A percentile compares a stretch with the other conserved stretches of the same genome.
Evolutionary conservation across 2,888 invertebrate genomes (phyloP).

Genomic region (Pocota personata): DNA sequence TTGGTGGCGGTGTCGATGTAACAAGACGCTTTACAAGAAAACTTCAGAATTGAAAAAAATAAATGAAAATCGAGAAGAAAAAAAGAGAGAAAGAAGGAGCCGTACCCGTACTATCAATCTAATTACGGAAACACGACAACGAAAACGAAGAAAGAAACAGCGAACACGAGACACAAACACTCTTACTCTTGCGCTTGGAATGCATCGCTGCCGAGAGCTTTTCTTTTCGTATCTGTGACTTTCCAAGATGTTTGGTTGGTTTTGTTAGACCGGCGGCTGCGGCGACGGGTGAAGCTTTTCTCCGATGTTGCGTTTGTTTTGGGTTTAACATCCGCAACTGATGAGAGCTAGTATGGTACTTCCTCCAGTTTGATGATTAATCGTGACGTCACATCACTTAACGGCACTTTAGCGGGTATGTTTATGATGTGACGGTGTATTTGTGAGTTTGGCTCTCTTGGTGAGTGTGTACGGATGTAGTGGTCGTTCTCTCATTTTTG

Average conservation of each 20-base stretch:
- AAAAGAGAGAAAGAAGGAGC: conserved; percentile 34
- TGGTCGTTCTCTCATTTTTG: conserved; percentile 28
- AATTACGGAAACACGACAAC: conserved; percentile 66
- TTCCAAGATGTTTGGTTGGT: conserved; percentile 2
- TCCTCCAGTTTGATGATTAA: conserved; percentile 69
- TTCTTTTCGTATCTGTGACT: not conserved
- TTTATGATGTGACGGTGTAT: not conserved
- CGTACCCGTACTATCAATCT: conserved; percentile 56
- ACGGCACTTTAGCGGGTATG: conserved; percentile 51
- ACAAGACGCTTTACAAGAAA: conserved; percentile 71
- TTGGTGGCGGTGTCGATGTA: conserved; percentile 55
- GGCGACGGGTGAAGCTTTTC: conserved; percentile 43
- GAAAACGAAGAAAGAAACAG: conserved; percentile 9
- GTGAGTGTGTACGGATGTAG: not conserved
- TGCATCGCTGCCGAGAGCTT: conserved; percentile 31
- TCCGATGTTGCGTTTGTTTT: conserved; percentile 49
- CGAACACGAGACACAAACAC: conserved; percentile 46
- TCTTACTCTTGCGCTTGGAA: conserved; percentile 73
- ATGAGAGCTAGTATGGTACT: conserved; percentile 61
- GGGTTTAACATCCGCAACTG: conserved; percentile 68
- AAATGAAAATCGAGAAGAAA: not conserved
- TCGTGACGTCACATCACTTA: conserved; percentile 64
- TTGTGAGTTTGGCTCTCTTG: conserved; percentile 25
- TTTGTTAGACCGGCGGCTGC: not conserved
- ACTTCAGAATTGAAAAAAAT: conserved; percentile 54